A percentile compares a stretch with the other conserved stretches of the same genome.
These are phyloP conservation scores for Rhinogobius similis DNA, from an alignment of 2,113 vertebrate species.

Conservation along the genomic window DNA sequence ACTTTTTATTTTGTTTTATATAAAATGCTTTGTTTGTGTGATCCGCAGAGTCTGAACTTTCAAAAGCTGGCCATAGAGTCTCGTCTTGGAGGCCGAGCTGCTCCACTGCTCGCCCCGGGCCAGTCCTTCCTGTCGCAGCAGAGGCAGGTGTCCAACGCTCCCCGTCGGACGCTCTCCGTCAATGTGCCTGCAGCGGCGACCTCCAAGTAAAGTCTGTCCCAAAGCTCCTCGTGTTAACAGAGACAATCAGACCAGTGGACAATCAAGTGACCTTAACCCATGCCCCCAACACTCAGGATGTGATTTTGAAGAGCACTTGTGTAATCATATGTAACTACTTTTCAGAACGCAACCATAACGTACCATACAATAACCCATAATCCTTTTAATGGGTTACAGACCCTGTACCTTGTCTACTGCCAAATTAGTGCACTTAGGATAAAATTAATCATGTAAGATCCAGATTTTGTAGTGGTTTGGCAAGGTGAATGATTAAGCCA, in stretches of 20 bases:
- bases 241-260: slow-evolving; percentile 67
- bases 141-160: slow-evolving; percentile 87
- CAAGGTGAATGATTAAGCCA: slow-evolving; percentile 19
- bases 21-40: not conserved
- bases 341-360: not conserved
- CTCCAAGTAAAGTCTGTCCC: slow-evolving; percentile 77
- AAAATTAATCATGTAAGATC: slow-evolving; percentile 16
- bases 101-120: slow-evolving; percentile 63
- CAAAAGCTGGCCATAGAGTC: slow-evolving; percentile 93
- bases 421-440: slow-evolving; percentile 17
- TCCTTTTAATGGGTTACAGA: slow-evolving; percentile 14
- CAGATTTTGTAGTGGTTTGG: slow-evolving; percentile 15
- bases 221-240: slow-evolving; percentile 23
- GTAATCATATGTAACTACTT: not conserved
- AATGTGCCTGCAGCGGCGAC: slow-evolving; percentile 78
- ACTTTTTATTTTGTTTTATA: not conserved
- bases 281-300: slow-evolving; percentile 11
- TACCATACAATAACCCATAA: slow-evolving; percentile 11
- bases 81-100: slow-evolving; percentile 78
- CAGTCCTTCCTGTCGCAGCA: slow-evolving; percentile 94
- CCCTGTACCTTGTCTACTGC: slow-evolving; percentile 10
- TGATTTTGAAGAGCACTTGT: slow-evolving; percentile 22
- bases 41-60: slow-evolving; percentile 86
- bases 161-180: slow-evolving; percentile 81
- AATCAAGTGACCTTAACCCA: slow-evolving; percentile 81